Evolutionary conservation across 2,797 vertebrate genomes (phyloP).

Genomic region (Pantherophis vulpinus): DNA sequence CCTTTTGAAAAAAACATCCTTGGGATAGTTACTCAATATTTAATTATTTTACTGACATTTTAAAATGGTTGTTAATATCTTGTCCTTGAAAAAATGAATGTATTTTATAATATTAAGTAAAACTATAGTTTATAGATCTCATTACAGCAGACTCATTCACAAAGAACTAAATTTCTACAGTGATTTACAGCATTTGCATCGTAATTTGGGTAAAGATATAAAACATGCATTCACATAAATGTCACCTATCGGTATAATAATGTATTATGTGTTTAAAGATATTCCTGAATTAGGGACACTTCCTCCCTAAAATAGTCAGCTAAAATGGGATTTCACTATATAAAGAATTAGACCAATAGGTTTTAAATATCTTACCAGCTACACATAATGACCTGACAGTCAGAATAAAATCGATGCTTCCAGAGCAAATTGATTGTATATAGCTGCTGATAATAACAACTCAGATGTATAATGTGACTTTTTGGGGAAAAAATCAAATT

Average conservation of each 20-base stretch:
- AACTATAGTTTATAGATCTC: not conserved
- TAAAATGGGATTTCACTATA: not conserved
- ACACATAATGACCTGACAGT: not conserved
- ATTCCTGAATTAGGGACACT: not conserved
- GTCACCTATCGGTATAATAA: not conserved
- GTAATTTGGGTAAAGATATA: not conserved
- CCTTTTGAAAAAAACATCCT: not conserved
- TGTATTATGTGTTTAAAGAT: not conserved
- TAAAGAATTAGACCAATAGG: not conserved
- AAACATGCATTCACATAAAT: not conserved
- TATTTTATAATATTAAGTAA: not conserved
- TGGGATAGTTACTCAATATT: not conserved
- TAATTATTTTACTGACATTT: not conserved
- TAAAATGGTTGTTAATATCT: not conserved
- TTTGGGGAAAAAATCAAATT: not conserved
- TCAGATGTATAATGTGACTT: constrained; percentile 9
- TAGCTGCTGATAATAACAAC: constrained; percentile 1
- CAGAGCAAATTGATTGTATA: not conserved
- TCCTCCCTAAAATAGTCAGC: not conserved
- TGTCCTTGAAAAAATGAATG: not conserved
- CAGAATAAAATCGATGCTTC: not conserved
- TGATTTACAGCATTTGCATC: not conserved
- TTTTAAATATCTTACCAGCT: not conserved
- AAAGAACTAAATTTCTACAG: not conserved
- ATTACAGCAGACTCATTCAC: not conserved